These are phyloP conservation scores for Kryptopterus vitreolus DNA, from an alignment of 2,797 vertebrate genomes.

Conservation along the genomic window DNA sequence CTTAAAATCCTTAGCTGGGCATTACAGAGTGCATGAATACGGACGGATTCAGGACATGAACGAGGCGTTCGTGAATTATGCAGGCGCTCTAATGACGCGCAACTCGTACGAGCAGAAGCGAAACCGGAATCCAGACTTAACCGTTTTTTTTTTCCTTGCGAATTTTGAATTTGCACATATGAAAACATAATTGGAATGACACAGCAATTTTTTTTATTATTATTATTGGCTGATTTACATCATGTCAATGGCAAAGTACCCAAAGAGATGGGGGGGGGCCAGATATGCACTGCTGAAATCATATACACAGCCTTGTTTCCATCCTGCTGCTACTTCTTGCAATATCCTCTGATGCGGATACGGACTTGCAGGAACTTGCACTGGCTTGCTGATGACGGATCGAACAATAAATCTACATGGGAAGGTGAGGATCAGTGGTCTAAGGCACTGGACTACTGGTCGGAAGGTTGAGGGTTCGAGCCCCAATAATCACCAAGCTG, in stretches of 20 bases:
- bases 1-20: neutral
- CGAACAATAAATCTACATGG: neutral
- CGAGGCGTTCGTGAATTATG: constrained; percentile 35
- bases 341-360: too few species aligned
- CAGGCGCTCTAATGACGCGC: constrained; percentile 16
- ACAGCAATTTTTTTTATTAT: neutral
- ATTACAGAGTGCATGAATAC: neutral
- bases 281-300: neutral
- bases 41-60: neutral
- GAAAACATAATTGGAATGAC: neutral
- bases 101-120: neutral
- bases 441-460: too few species aligned
- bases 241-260: neutral
- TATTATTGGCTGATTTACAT: neutral
- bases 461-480: too few species aligned
- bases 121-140: neutral
- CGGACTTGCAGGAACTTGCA: too few species aligned
- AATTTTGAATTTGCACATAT: neutral
- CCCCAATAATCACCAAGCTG: too few species aligned
- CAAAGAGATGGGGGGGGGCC: neutral
- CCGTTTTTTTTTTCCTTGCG: neutral
- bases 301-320: neutral
- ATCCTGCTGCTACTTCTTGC: too few species aligned
- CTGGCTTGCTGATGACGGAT: neutral
- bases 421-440: too few species aligned